Percentiles rank a stretch among this genome's conserved stretches.
Evolutionary conservation across 2,797 vertebrate genomes (phyloP).

Genomic region (Setipinna tenuifilis): DNA sequence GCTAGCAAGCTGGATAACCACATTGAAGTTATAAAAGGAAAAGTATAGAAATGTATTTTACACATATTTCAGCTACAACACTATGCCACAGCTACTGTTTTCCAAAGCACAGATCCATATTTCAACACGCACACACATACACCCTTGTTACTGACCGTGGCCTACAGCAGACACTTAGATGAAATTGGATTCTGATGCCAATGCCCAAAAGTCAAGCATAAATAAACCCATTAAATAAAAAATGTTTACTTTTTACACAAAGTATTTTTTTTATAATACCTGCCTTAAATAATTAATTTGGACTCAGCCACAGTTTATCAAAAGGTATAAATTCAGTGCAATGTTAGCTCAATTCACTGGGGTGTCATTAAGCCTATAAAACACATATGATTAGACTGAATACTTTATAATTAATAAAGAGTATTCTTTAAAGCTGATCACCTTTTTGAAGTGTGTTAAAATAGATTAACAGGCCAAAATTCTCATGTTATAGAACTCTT

Average conservation of each 20-base stretch:
- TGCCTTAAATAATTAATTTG: not conserved
- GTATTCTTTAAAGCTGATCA: not conserved
- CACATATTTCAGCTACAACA: not conserved
- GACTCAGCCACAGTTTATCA: not conserved
- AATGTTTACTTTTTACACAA: not conserved
- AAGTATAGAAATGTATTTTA: not conserved
- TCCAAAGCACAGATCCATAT: not conserved
- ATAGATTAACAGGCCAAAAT: too few species aligned
- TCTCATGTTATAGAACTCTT: too few species aligned
- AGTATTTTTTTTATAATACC: not conserved
- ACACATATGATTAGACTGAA: not conserved
- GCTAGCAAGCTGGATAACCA: not conserved
- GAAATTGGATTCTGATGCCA: not conserved
- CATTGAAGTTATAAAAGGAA: not conserved
- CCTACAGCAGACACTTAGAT: not conserved
- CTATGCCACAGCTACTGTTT: not conserved
- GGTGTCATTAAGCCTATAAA: not conserved
- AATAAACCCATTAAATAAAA: not conserved
- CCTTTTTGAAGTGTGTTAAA: too few species aligned
- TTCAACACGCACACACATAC: not conserved
- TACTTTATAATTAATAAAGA: not conserved
- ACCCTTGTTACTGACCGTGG: not conserved
- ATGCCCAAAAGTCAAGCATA: not conserved
- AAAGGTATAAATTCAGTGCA: not conserved
- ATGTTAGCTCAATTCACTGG: not conserved